Conservation (phyloP, 2,888 invertebrate genomes). For the Heliconius erato region DNA sequence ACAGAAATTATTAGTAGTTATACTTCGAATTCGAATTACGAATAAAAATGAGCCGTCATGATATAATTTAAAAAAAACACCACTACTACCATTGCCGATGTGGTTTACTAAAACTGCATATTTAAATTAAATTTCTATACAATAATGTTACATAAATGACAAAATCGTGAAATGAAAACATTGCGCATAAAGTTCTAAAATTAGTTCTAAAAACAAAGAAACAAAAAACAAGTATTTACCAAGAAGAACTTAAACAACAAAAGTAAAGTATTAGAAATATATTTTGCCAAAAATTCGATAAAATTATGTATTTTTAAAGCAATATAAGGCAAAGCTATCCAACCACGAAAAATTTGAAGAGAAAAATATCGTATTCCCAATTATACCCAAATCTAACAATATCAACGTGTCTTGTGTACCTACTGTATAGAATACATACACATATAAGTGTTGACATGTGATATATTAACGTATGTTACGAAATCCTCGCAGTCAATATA, state of each 20-base stretch:
- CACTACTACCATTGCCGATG: too few relatives aligned
- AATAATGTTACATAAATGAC: not conserved
- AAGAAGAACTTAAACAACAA: too few relatives aligned
- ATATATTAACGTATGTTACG: constrained; percentile 23
- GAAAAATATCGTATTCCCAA: not conserved
- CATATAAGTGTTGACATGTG: constrained; percentile 26
- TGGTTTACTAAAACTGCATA: too few relatives aligned
- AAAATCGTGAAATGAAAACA: not conserved
- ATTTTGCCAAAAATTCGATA: not conserved
- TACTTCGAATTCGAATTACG: too few relatives aligned
- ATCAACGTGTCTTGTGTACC: constrained; percentile 11
- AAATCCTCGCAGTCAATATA: constrained; percentile 24
- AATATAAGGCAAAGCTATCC: not conserved
- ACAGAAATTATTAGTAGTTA: too few relatives aligned
- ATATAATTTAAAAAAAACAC: too few relatives aligned
- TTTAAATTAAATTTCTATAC: not conserved
- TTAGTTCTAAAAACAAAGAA: too few relatives aligned
- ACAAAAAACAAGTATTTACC: too few relatives aligned
- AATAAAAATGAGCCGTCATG: too few relatives aligned
- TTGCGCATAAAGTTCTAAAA: too few relatives aligned
- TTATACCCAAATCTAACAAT: constrained; percentile 22
- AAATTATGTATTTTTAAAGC: too few relatives aligned
- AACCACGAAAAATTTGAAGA: not conserved
- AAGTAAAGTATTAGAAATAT: too few relatives aligned
- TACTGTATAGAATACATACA: not conserved